Evolutionary conservation across 2,113 vertebrate genomes (phyloP), one percentile per base, ranked within the genome.

Genomic region (Sinocyclocheilus rhinocerous): DNA sequence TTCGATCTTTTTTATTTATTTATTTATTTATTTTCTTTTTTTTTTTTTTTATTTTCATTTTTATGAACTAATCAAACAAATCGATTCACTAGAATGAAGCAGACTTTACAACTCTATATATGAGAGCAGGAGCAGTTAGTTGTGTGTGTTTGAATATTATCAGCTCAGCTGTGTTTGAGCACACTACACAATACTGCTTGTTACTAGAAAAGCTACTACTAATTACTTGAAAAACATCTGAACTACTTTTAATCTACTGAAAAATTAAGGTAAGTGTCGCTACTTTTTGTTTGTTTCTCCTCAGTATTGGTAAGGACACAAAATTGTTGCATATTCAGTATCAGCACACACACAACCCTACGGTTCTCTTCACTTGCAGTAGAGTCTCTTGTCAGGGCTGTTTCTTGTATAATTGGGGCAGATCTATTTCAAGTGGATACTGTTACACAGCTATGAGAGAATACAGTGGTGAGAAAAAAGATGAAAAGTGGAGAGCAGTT

Each of bases 381-480:
- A 86, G 72, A 61, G 73, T 85, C 42, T 57, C 83, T 79, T 42
- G n/a, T 78, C 75, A 55, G 61, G 59, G 10, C 77, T 72, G 48
- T 55, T 83, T 70, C 81, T 57, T 72, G 18, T 50, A 77, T 65
- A 76, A 77, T 50, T 65, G 73, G 55, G 36, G n/a, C 57, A 85
- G 36, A 65, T 85, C 72, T 85, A 13, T 76, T 85, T 76, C 83
- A 76, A 76, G 73, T 85, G 73, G 83, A 61, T 85, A 29, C 83
- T 77, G 45, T 73, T 73, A 72, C 67, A 61, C 50, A 73, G 77
- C 69, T 75, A 61, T 73, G 24, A 48, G 78, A 86, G 50, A 63
- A 61, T 73, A 36, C 24, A 83, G 70, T 39, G 24, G 57, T 22
- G 4, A 36, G 70, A 65, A 72, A 13, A 57, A 72, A 72, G 67